Percentiles rank a stretch among this genome's conserved stretches.
phyloP scores from a whole-genome alignment of 1,140 invertebrate genomes.

The Drosophila saltans region DNA sequence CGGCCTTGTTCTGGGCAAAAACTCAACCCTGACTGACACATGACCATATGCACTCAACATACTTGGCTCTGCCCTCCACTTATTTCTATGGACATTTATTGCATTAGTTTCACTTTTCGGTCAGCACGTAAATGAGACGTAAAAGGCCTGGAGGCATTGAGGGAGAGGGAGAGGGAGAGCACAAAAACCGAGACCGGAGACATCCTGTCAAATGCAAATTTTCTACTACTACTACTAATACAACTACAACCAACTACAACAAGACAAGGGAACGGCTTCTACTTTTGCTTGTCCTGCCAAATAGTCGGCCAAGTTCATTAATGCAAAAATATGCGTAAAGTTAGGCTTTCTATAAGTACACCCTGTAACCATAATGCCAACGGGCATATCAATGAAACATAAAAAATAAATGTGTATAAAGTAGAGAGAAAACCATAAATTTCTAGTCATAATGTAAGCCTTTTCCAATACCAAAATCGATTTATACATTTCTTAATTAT shows the following conservation, averaged over 20 bases:
- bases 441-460: too few species aligned
- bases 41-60: neutral
- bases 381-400: neutral
- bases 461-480: too few species aligned
- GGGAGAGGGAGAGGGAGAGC: too few species aligned
- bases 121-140: slow-evolving; percentile 36
- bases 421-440: too few species aligned
- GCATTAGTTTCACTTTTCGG: slow-evolving; percentile 41
- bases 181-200: neutral
- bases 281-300: neutral
- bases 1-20: too few species aligned
- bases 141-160: neutral
- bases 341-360: slow-evolving; percentile 5
- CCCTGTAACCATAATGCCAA: neutral
- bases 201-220: slow-evolving; percentile 26
- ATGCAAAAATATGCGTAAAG: slow-evolving; percentile 50
- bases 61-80: too few species aligned
- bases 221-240: neutral
- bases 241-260: neutral
- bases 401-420: too few species aligned
- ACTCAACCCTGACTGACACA: too few species aligned
- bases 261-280: neutral
- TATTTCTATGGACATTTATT: slow-evolving; percentile 52
- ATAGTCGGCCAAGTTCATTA: slow-evolving; percentile 31
- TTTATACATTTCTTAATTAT: too few species aligned